Evolutionary conservation across 2,113 vertebrate species (phyloP), one percentile per base, ranked within the genome.

Genomic region (Scolopax mira): DNA sequence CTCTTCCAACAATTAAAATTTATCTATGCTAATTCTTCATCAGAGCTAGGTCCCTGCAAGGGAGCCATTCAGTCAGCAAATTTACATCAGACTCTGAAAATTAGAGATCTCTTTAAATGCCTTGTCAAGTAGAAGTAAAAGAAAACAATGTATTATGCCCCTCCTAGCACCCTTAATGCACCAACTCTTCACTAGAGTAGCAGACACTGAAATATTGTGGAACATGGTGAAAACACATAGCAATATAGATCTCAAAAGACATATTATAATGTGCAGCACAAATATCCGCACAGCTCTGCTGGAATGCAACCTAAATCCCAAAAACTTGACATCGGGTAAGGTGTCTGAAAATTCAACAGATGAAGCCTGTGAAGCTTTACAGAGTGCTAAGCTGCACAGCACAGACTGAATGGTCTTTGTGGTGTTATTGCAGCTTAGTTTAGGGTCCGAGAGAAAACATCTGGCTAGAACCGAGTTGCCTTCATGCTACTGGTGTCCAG

Each of bases 251-350:
- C 30, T n/a, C 33, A 30, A 9, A 23, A 35, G 9, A 3, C 11
- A 37, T 7, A 16, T 2, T 1, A 44, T 0, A 11, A 18, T 0
- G 5, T 23, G 35, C 46, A 77, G n/a, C 24, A 46, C 12, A 13
- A 77, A 28, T 25, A 49, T 18, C 52, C 48, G 23, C 0, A 0
- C 5, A 30, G 44, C 55, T 70, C 18, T 48, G 37, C 41, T 35
- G 62, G 21, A 42, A 80, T 33, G 8, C 4, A 9, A 22, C 19
- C 35, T 17, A 35, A 49, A 37, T 18, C 31, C 61, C 31, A 7
- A 37, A n/a, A 33, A 2, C 3, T 1, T 41, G 23, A 28, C 9
- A 42, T 33, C 2, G 12, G 15, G n/a, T 55, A 79, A 44, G 46
- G 22, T 11, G 12, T 4, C 35, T 51, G 30, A 22, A 57, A 55